Conservation (phyloP, 1,140 invertebrate species). For the Heliconius congener region DNA sequence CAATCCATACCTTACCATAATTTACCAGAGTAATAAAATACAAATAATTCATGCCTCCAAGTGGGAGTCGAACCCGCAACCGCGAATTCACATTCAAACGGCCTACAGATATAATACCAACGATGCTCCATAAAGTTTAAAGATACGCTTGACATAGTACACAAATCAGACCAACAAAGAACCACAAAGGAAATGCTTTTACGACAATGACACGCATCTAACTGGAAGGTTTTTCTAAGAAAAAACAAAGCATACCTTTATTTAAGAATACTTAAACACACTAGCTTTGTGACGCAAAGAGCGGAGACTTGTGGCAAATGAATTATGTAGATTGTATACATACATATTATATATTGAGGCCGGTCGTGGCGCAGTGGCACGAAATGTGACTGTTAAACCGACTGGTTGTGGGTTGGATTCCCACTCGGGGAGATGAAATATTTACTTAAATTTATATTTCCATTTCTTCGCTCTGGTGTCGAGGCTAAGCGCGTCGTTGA, state of each 20-base stretch:
- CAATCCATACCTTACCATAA: too few species aligned
- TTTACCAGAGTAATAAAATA: too few species aligned
- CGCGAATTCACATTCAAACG: too few species aligned
- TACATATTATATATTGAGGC: background rate
- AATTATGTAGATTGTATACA: background rate
- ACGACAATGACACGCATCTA: slow-evolving; percentile 14
- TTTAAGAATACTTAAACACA: slow-evolving; percentile 17
- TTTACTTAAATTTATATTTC: too few species aligned
- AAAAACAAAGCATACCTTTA: slow-evolving; percentile 11
- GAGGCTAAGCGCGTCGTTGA: too few species aligned
- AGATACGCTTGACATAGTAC: slow-evolving; percentile 17
- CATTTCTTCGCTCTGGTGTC: too few species aligned
- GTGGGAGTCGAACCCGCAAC: too few species aligned
- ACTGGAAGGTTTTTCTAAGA: slow-evolving; percentile 17
- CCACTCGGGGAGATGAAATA: too few species aligned
- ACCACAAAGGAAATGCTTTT: slow-evolving; percentile 12
- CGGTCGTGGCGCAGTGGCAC: too few species aligned
- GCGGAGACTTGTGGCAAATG: background rate
- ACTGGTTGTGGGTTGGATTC: too few species aligned
- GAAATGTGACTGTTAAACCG: too few species aligned
- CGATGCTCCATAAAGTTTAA: slow-evolving; percentile 6
- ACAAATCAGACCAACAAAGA: background rate
- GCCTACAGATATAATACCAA: background rate
- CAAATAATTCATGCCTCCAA: too few species aligned
- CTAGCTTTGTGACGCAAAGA: slow-evolving; percentile 21